Base-by-base conservation (phyloP, 2,888 invertebrate genomes). In the Neocrepidodera transversa region DNA sequence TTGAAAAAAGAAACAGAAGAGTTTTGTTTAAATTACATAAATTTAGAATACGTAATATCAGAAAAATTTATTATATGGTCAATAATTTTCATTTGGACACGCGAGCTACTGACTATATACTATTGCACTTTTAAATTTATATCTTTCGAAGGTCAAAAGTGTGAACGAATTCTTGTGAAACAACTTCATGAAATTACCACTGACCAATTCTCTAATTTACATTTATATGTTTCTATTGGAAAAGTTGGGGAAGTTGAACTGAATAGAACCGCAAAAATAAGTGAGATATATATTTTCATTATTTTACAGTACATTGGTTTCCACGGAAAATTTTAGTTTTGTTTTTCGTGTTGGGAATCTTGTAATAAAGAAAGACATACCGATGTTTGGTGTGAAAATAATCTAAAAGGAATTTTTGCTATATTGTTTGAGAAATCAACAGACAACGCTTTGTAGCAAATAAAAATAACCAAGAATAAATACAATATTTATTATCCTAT, bases 171-270 rank as follows among this genome's bases (percentile, higher is more conserved):
- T 35, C 35, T 11, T 35, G 3, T 35, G 13, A 13, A 18, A 13
- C 23, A 43, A 51, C 28, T 58, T 42, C 51, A 18, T 43, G 20
- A 52, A 54, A 57, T 60, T 42, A 60, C 65, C 66, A 68, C 62
- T 66, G 67, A 63, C 68, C 70, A 66, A 60, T 69, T 64, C 60
- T 58, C 60, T 66, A 68, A 71, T 71, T 68, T 69, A 66, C 69
- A 71, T 71, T 69, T 70, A 62, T 69, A 63, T 53, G 20, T 53
- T 61, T 67, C 65, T 64, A 65, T 61, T 63, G 63, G 45, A 53
- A 65, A 68, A 68, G 66, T 68, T 63, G 55, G 62, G 53, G 6
- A 64, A 67, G 63, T 68, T 68, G 30, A 8, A n/a, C 11, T 14
- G 53, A 65, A 62, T 60, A 43, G 52, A 48, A 60, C 60, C 64